These are phyloP conservation scores for Vipera ursinii DNA, from an alignment of 2,797 vertebrate genomes.

Conservation along the genomic window DNA sequence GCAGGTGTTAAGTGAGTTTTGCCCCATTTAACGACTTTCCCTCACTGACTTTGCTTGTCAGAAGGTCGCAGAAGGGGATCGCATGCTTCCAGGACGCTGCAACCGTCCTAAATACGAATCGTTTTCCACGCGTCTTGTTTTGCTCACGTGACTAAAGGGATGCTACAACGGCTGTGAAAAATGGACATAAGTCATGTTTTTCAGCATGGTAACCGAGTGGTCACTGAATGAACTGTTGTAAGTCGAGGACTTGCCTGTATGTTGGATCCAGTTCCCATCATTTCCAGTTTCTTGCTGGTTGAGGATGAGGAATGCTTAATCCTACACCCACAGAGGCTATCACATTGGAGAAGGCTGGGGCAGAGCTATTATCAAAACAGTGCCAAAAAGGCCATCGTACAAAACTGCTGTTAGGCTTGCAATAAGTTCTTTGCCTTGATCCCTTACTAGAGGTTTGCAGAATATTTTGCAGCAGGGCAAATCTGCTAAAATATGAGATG, in stretches of 20 bases:
- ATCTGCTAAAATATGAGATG: too few relatives aligned
- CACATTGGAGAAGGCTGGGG: background rate
- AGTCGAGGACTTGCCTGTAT: background rate
- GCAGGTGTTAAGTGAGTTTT: background rate
- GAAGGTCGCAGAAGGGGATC: background rate
- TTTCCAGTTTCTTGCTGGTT: background rate
- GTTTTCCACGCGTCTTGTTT: background rate
- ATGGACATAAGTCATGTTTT: background rate
- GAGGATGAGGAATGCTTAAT: background rate
- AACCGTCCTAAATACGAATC: background rate
- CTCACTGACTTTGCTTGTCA: background rate
- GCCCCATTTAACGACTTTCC: background rate
- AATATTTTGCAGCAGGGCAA: background rate
- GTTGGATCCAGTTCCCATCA: background rate
- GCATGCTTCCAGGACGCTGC: background rate
- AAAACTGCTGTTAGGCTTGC: background rate
- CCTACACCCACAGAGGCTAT: background rate
- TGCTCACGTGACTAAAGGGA: background rate
- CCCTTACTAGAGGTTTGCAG: background rate
- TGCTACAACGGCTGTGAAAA: background rate
- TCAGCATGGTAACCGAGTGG: fast-evolving
- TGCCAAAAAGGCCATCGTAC: conserved; percentile 41
- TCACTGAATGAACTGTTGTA: background rate
- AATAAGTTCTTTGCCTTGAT: background rate
- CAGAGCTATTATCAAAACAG: conserved; percentile 32